Evolutionary conservation across 2,797 vertebrate species (phyloP).

Genomic region (Xerus rutilus): DNA sequence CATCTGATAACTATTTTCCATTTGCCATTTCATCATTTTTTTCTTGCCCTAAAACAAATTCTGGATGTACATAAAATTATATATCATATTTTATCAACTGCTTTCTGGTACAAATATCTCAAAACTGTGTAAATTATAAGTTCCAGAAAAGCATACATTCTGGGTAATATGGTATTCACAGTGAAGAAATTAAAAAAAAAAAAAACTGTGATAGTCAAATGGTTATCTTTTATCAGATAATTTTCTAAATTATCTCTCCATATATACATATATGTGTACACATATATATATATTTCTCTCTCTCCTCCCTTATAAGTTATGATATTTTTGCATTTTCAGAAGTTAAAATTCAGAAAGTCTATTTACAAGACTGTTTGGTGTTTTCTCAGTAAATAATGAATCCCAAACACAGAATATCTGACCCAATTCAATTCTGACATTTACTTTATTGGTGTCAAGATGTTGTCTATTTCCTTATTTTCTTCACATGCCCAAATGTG

Average conservation of each 20-base stretch:
- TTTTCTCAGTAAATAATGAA: conserved; percentile 25
- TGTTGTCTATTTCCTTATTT: background rate
- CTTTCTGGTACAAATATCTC: background rate
- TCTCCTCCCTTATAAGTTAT: background rate
- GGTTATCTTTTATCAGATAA: background rate
- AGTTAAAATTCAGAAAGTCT: background rate
- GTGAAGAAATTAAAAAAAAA: conserved; percentile 35
- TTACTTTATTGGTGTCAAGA: conserved; percentile 45
- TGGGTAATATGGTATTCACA: background rate
- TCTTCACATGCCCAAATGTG: background rate
- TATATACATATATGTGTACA: too few relatives aligned
- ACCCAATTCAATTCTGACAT: conserved; percentile 21
- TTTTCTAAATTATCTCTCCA: background rate
- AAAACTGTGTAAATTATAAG: background rate
- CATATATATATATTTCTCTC: too few relatives aligned
- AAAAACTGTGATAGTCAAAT: background rate
- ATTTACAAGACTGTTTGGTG: background rate
- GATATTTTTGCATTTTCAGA: conserved; percentile 24
- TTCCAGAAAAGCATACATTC: background rate
- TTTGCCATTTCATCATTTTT: background rate
- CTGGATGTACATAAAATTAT: background rate
- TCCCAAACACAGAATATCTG: background rate
- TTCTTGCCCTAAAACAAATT: background rate
- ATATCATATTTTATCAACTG: background rate
- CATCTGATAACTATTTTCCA: background rate